Percentiles rank a stretch among this genome's conserved stretches.
Evolutionary conservation across 64 coral and sea anemone species (phyloP).

Genomic region (Stichodactyla mertensii): DNA sequence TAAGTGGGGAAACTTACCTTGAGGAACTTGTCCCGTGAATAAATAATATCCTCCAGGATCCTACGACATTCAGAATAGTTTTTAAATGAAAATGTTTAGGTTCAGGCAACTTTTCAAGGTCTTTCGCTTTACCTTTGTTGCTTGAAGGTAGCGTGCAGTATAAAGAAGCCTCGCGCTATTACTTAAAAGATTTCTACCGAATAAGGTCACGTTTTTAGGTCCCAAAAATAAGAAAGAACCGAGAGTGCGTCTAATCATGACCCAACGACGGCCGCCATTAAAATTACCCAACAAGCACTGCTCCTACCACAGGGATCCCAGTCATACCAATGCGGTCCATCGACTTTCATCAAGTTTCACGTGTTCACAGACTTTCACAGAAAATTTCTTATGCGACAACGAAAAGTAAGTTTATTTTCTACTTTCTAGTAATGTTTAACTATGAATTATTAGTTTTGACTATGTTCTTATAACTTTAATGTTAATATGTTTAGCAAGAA

Average conservation of each 20-base stretch:
- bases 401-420: background rate
- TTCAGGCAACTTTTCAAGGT: background rate
- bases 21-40: constrained; percentile 17
- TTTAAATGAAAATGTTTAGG: background rate
- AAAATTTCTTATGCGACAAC: background rate
- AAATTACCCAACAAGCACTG: constrained; percentile 40
- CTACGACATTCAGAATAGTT: background rate
- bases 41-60: background rate
- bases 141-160: background rate
- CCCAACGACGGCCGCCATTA: constrained; percentile 23
- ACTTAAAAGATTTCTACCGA: background rate
- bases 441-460: too few relatives aligned
- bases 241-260: constrained; percentile 14
- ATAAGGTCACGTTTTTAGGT: background rate
- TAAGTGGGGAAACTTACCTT: background rate
- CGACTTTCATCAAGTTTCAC: background rate
- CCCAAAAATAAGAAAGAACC: constrained; percentile 2
- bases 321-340: background rate
- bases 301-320: constrained; percentile 15
- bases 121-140: background rate
- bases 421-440: background rate
- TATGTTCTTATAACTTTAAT: too few relatives aligned
- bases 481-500: too few relatives aligned
- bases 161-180: background rate
- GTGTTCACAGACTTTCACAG: background rate